Evolutionary conservation across 2,113 vertebrate genomes (phyloP), one percentile per base, ranked within the genome.

Genomic region (Onychorhynchus coronatus): DNA sequence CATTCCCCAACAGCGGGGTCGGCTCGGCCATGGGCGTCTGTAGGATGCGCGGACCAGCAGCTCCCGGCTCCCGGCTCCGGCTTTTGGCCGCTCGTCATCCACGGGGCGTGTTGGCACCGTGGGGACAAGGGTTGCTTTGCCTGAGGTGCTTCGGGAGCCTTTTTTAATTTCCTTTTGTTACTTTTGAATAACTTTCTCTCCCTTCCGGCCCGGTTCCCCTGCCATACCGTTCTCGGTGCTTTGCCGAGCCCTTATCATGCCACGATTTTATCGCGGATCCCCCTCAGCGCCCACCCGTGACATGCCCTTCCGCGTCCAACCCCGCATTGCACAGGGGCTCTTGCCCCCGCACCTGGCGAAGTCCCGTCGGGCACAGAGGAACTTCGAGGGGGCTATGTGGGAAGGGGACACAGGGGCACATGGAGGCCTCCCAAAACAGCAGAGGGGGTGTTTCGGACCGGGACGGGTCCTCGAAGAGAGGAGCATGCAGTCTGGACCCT

Each of bases 121-220:
- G 58, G 21, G 44, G 49, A 66, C 46, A 22, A 28, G 37, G 7
- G 4, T 55, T 53, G n/a, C 27, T 49, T 92, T 31, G 22, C 37
- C 16, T 12, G 22, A 27, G 22, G 9, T 16, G 9, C 7, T 49
- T 42, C 4, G 6, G 21, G 8, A 6, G 4, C 1, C 4, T 1
- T 27, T 53, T 72, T 22, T n/a, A 8, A 18, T 15, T 5, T 18
- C 6, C 3, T 63, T 63, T 28, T 63, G 37, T 30, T 41, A 20
- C 18, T 28, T 39, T 13, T 5, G 20, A 5, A 16, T 5, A 3
- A 0, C 30, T 15, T 73, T 18, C 23, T 35, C 4, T 14, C 11
- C 6, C 10, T 23, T 71, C 15, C 24, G 6, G 0, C 22, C 12
- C 8, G 6, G 1, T 49, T 65, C 24, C 0, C n/a, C 39, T 22